A percentile compares a stretch with the other conserved stretches of the same genome.
phyloP scores from a whole-genome alignment of 2,888 invertebrate species.

The Selenia dentaria region DNA sequence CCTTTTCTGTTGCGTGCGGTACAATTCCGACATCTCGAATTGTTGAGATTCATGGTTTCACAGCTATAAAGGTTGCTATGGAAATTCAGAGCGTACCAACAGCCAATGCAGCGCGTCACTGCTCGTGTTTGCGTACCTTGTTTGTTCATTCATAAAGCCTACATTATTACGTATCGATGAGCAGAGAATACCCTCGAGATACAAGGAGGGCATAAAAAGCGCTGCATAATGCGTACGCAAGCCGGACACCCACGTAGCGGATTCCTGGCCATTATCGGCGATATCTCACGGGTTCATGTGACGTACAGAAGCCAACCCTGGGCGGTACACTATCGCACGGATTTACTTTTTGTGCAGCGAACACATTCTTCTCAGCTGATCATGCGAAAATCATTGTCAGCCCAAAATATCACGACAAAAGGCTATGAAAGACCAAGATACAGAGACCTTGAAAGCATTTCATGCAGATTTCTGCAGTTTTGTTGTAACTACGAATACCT shows the following conservation, averaged over 20 bases:
- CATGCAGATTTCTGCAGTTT: no score
- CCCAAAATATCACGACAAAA: slow-evolving; percentile 24
- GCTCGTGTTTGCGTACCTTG: slow-evolving; percentile 57
- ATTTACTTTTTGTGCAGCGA: slow-evolving; percentile 62
- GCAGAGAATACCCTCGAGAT: slow-evolving; percentile 52
- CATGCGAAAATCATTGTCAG: slow-evolving; percentile 50
- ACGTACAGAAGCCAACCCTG: slow-evolving; percentile 69
- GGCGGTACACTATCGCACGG: slow-evolving; percentile 57
- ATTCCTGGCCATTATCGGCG: slow-evolving; percentile 64
- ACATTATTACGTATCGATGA: slow-evolving; percentile 65
- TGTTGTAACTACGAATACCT: no score
- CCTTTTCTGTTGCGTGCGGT: slow-evolving; percentile 18
- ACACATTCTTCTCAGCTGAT: slow-evolving; percentile 61
- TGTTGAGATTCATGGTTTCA: slow-evolving; percentile 8
- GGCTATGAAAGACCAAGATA: no score
- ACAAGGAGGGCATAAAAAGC: slow-evolving; percentile 62
- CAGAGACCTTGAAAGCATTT: no score
- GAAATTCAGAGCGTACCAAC: slow-evolving; percentile 43
- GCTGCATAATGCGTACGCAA: slow-evolving; percentile 63
- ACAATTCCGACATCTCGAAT: slow-evolving; percentile 11
- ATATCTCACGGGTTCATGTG: slow-evolving; percentile 77
- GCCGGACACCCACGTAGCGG: slow-evolving; percentile 79
- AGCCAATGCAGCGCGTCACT: slow-evolving; percentile 49
- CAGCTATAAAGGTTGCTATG: slow-evolving; percentile 25
- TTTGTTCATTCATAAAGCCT: slow-evolving; percentile 68